Evolutionary conservation across 2,888 invertebrate species (phyloP), one percentile per base, ranked within the genome.

Genomic region (Lithophane semibrunnea): DNA sequence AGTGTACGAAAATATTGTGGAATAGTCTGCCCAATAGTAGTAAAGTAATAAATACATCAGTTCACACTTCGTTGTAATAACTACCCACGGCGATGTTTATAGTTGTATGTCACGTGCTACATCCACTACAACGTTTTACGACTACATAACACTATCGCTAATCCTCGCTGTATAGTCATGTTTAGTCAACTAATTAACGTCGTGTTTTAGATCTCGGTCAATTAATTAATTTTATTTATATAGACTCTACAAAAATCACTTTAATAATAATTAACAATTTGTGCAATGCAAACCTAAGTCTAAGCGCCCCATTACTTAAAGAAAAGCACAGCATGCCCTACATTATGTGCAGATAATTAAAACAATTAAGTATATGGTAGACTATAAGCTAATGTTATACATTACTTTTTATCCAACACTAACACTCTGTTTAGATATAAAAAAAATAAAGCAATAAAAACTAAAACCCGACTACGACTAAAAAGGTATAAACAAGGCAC

Each of bases 51-150:
- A 79, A 86, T 86, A 86, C 80, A 79, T 87, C 82, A 80, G 82
- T 79, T 79, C 75, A 76, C 75, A 77, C 78, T 75, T 85, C 85
- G 77, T 82, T 69, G 75, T 78, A 79, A 77, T 75, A 84, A 77
- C 80, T 77, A 69, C 88, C 86, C 78, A 74, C 77, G 63, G 84
- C 64, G 79, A 61, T 79, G 88, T 85, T 86, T 83, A 86, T 88
- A 79, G 80, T 80, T 80, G 75, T 86, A 67, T 88, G 83, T 84
- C 87, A 88, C 80, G 86, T 81, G 71, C 70, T 77, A 75, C 73
- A 58, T 70, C 76, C 68, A 77, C 63, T 72, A 78, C 75, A 69
- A 70, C 72, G 71, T 86, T 87, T 87, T 84, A 87, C 79, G 86
- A 87, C 79, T 70, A 75, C 79, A 77, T 76, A 73, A 75, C 64